Evolutionary conservation across 1,140 invertebrate species (phyloP), one percentile per base, ranked within the genome.

Genomic region (Gryllus bimaculatus): DNA sequence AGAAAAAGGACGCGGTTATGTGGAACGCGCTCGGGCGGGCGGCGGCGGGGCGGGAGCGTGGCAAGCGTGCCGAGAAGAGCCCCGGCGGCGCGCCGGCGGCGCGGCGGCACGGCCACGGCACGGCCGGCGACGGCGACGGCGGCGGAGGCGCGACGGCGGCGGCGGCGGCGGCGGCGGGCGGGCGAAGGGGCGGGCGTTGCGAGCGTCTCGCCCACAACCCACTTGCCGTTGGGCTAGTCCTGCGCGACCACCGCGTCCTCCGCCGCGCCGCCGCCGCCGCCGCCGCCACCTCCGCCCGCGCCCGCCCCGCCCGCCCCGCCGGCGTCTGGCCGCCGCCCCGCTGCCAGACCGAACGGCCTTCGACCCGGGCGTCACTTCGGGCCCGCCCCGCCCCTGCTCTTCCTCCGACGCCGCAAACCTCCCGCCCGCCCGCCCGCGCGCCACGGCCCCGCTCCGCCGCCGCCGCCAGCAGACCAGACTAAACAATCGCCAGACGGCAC

Each of bases 1-100:
- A 66, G 54, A 66, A 66, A 66, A 66, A 66, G 54, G 54, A 66
- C 54, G 54, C 54, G 54, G 54, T 66, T n/a, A 66, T 66, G 54
- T 66, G 54, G 54, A 66, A 66, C 54, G 54, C 54, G 54, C 54
- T 10, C 54, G 54, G 26, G 1, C 54, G 54, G 10, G 10, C 54
- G 54, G 10, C 7, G 54, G n/a, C n/a, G 26, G 54, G 10, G 54
- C 18, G 54, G 54, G 54, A 66, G 26, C 54, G 54, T 18, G 54
- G 54, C 54, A 66, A n/a, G 54, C 54, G 54, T 66, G 54, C 54
- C 54, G 54, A 66, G 54, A n/a, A 66, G 54, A 10, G 54, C 54
- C 18, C 7, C 54, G 54, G 54, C 54, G 10, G 54, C 54, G 10
- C 18, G 10, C 2, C 54, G 18, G 10, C 54, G 54, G 10, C 54